Base-by-base conservation (phyloP, 2,888 invertebrate genomes). In the Heliconius sara region DNA sequence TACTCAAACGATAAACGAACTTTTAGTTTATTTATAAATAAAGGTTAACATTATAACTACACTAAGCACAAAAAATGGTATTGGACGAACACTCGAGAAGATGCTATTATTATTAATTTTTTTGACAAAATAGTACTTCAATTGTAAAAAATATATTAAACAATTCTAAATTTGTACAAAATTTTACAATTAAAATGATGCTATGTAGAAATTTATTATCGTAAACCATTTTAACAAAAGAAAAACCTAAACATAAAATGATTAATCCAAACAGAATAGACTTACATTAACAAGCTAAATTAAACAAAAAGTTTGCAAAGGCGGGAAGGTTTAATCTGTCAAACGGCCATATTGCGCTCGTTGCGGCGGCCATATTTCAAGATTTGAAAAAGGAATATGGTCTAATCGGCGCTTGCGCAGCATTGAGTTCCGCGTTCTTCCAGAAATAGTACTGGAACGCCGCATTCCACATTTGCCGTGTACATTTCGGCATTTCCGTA, bases 401-500 rank as follows among this genome's bases (percentile, higher is more conserved):
- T 83, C 85, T 83, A 81, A 82, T 83, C 81, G 84, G 81, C 78
- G 81, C 80, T 77, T 81, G 77, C 82, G 83, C 83, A 85, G 85
- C 84, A 76, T 82, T 77, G 80, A 86, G 89, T 91, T 91, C 91
- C 91, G 89, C 88, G 88, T 91, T 88, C 88, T 84, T 89, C 90
- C 92, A 87, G 89, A 91, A 92, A 92, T 92, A 92, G 91, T 85
- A 85, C 85, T 86, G 86, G 88, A 89, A 87, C 87, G 87, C 86
- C 88, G 89, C 91, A 91, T 91, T 90, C 92, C 91, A 85, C 82
- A 84, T 85, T 85, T 82, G 85, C 87, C 87, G 88, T 90, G 87
- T 89, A 88, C 88, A 87, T 87, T 86, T 82, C 86, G 86, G 84
- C 84, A 84, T 86, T 87, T 87, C 86, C 83, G 83, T 86, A 85